Evolutionary conservation across 2,797 vertebrate genomes (phyloP), one percentile per base, ranked within the genome.

Genomic region (Myripristis murdjan): DNA sequence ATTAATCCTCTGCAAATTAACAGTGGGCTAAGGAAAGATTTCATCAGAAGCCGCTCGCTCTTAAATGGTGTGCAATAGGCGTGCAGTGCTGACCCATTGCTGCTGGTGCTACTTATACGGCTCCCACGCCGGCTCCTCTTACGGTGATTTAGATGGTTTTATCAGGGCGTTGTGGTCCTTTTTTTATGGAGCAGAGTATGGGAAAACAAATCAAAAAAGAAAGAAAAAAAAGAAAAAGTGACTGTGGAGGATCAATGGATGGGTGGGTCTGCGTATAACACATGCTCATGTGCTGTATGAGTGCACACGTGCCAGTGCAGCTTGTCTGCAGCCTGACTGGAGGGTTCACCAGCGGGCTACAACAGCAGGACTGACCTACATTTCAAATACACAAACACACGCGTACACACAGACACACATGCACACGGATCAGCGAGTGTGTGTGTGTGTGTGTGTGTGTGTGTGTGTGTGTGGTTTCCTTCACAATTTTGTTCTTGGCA

Each of bases 311-410:
- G 83, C 81, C 82, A 86, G 51, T 71, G 87, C 44, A 64, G 56
- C 79, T 82, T 79, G 84, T 84, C 83, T 63, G 62, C 59, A 70
- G 63, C 61, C 54, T 83, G 72, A 89, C 84, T 87, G 58, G 66
- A 79, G 83, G 89, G 87, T 92, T 92, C 89, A 91, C 64, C 83
- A 67, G 77, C 60, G 35, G 88, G 87, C 59, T 79, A 86, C 66
- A 83, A 70, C 83, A 84, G 81, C 87, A 88, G 78, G 82, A 78
- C 85, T 94, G 94, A 94, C 94, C 94, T 94, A 95, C 84, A 93
- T 93, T 92, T 85, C 55, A 71, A 41, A 75, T 51, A 35, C 48
- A 73, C 54, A 23, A 53, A 44, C 16, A 70, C 14, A 39, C 48
- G 43, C 43, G 33, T 46, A 65, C 39, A 54, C 15, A 67, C 66